phyloP scores from a whole-genome alignment of 2,797 vertebrate genomes.

The Prunella strophiata region DNA sequence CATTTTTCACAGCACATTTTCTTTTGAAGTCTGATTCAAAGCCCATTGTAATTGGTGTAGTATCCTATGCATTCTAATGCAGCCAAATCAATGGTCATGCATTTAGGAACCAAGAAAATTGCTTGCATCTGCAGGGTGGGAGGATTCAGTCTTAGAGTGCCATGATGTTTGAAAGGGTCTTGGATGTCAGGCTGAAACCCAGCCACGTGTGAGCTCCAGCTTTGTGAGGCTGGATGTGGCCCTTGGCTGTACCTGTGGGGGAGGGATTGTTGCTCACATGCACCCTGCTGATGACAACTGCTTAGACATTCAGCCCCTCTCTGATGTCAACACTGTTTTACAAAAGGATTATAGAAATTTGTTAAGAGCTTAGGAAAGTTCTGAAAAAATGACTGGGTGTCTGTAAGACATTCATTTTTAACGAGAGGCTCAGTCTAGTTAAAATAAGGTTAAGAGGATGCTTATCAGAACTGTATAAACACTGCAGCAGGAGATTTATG shows the following conservation, averaged over 20 bases:
- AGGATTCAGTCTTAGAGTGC: not conserved
- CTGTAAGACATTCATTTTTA: slow-evolving; percentile 10
- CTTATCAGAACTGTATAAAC: not conserved
- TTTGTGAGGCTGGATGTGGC: not conserved
- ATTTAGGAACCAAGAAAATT: not conserved
- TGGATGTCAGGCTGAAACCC: not conserved
- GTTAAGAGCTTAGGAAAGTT: not conserved
- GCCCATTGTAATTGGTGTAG: slow-evolving; percentile 3
- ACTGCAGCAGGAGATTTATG: not conserved
- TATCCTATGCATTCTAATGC: slow-evolving; percentile 49
- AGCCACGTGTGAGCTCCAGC: not conserved
- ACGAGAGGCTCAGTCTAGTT: not conserved
- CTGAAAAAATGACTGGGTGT: not conserved
- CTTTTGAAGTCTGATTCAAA: slow-evolving; percentile 44
- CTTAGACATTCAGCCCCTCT: not conserved
- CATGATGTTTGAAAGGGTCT: not conserved
- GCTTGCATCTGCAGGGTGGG: slow-evolving; percentile 45
- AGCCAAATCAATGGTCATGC: slow-evolving; percentile 3
- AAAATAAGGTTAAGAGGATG: not conserved
- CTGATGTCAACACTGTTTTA: accelerated
- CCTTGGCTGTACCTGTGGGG: not conserved
- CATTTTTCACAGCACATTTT: slow-evolving; percentile 33
- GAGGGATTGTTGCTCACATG: not conserved
- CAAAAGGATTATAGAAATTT: not conserved
- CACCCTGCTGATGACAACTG: not conserved